phyloP scores from a whole-genome alignment of 2,113 vertebrate genomes.

The Gymnobelideus leadbeateri region DNA sequence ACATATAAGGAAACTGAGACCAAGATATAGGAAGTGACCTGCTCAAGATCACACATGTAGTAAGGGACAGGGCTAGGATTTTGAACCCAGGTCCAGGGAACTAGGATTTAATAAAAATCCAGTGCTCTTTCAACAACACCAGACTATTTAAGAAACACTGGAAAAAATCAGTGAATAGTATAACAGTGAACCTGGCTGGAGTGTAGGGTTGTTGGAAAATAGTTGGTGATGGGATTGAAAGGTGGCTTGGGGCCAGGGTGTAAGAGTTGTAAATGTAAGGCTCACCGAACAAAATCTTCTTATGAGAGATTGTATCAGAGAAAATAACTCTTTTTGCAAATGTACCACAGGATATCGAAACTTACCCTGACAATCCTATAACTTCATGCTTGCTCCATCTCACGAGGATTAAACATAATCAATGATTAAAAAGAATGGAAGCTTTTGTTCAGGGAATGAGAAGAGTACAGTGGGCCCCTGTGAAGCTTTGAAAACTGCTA shows the following conservation, averaged over 20 bases:
- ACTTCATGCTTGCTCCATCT: neutral
- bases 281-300: neutral
- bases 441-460: neutral
- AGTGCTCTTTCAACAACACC: neutral
- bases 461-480: neutral
- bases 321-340: slow-evolving; percentile 41
- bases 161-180: neutral
- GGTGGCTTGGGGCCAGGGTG: neutral
- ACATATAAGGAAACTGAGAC: neutral
- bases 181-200: neutral
- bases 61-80: neutral
- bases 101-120: neutral
- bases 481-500: neutral
- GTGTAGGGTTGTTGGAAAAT: neutral
- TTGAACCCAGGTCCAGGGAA: neutral
- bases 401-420: neutral
- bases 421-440: neutral
- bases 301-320: neutral
- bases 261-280: neutral
- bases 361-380: neutral
- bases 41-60: neutral
- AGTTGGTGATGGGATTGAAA: neutral
- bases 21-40: neutral
- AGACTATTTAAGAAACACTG: neutral
- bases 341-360: neutral